Evolutionary conservation across 2,113 vertebrate species (phyloP).

Genomic region (Lynx canadensis): DNA sequence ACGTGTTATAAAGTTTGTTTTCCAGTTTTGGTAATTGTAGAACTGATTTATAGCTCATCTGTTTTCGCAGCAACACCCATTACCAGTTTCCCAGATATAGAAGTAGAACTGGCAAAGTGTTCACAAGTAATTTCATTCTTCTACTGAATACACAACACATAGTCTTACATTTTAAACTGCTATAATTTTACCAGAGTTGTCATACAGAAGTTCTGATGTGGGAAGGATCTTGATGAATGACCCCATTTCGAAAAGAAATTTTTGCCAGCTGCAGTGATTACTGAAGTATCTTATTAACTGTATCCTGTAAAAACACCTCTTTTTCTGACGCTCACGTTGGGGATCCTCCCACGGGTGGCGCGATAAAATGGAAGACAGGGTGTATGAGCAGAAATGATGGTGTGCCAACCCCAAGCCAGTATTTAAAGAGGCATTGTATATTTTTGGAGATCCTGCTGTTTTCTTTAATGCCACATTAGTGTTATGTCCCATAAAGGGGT

Average conservation of each 20-base stretch:
- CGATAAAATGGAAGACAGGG: not conserved
- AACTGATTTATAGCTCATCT: not conserved
- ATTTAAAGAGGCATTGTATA: not conserved
- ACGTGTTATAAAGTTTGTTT: not conserved
- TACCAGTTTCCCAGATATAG: not conserved
- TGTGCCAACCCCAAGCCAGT: not conserved
- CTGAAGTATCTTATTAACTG: not conserved
- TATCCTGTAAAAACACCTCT: not conserved
- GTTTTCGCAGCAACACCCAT: not conserved
- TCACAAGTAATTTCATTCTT: slow-evolving; percentile 7
- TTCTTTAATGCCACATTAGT: not conserved
- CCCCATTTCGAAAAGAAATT: not conserved
- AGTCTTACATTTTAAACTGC: not conserved
- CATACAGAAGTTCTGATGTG: not conserved
- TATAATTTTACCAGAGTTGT: not conserved
- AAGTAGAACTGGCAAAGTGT: not conserved
- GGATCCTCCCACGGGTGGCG: not conserved
- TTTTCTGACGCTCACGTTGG: not conserved
- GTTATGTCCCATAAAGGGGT: not conserved
- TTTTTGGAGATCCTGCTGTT: not conserved
- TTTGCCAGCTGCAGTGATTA: not conserved
- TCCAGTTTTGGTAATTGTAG: not conserved
- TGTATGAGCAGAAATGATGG: not conserved
- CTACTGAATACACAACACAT: not conserved
- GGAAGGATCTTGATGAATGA: not conserved